phyloP scores from a whole-genome alignment of 2,888 invertebrate genomes.

The Parapristionchus giblindavisi region DNA sequence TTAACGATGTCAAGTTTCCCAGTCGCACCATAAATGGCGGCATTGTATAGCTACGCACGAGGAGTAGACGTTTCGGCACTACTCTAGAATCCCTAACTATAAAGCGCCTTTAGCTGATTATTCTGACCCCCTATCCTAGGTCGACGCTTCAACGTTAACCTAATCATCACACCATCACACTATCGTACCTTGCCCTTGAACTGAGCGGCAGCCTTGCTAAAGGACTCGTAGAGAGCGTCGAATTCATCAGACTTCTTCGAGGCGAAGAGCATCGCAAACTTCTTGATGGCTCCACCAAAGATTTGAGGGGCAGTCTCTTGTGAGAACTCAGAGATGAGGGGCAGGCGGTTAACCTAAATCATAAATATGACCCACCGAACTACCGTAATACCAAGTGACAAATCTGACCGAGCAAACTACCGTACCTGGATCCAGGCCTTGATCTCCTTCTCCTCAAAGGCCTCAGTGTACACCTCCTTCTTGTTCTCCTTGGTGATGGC shows the following conservation, averaged over 20 bases:
- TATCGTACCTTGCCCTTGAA: slow-evolving; percentile 81
- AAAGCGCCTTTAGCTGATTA: not conserved
- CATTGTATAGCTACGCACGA: no score
- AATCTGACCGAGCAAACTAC: not conserved
- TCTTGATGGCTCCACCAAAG: slow-evolving; percentile 95
- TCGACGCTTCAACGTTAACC: not conserved
- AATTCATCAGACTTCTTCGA: slow-evolving; percentile 84
- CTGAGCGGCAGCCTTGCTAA: slow-evolving; percentile 83
- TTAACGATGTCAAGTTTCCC: not conserved
- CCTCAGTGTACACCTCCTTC: slow-evolving; percentile 29
- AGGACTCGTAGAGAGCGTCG: slow-evolving; percentile 80
- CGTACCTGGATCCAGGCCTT: slow-evolving; percentile 41
- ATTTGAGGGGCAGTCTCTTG: slow-evolving; percentile 87
- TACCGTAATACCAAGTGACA: not conserved
- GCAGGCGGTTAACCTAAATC: slow-evolving; percentile 40
- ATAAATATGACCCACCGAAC: not conserved
- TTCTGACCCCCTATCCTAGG: not conserved
- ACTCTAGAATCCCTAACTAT: no score
- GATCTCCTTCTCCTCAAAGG: slow-evolving; percentile 15
- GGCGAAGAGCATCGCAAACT: slow-evolving; percentile 90
- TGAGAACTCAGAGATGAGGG: slow-evolving; percentile 53
- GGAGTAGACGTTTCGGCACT: no score
- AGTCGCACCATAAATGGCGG: no score
- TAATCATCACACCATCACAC: no score
- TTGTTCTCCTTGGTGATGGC: slow-evolving; percentile 25